Evolutionary conservation across 2,888 invertebrate species (phyloP).

Genomic region (Drosophila conformis): DNA sequence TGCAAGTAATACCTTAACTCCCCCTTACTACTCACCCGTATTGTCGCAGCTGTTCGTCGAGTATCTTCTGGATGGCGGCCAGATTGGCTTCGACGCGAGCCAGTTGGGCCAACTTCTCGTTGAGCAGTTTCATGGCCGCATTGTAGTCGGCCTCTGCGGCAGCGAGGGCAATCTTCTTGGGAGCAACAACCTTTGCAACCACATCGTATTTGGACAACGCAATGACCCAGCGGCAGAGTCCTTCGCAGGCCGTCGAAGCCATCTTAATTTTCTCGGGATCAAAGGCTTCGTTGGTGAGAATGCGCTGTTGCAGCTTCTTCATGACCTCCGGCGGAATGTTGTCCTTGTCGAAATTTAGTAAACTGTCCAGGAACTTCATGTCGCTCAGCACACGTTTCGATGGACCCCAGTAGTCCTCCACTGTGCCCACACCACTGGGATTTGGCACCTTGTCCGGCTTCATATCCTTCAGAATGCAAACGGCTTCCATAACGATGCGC

Average conservation of each 20-base stretch:
- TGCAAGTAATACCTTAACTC: not conserved
- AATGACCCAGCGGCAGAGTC: conserved; percentile 96
- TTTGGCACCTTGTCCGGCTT: conserved; percentile 95
- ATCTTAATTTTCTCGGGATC: conserved; percentile 95
- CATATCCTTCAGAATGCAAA: conserved; percentile 96
- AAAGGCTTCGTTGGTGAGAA: conserved; percentile 93
- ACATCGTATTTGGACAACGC: conserved; percentile 98
- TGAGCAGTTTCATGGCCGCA: conserved; percentile 87
- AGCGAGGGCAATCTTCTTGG: conserved; percentile 95
- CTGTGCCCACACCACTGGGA: conserved; percentile 92
- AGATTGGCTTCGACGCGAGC: conserved; percentile 85
- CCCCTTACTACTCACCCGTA: conserved; percentile 72
- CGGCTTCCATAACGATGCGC: conserved; percentile 96
- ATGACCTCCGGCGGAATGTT: conserved; percentile 94
- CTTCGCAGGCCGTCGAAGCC: conserved; percentile 96
- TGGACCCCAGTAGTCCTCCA: conserved; percentile 97
- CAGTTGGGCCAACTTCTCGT: conserved; percentile 88
- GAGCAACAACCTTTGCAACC: conserved; percentile 95
- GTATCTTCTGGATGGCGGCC: conserved; percentile 87
- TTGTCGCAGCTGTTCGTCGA: conserved; percentile 87
- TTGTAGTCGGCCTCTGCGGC: conserved; percentile 93
- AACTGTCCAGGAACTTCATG: conserved; percentile 94
- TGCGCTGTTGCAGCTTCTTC: conserved; percentile 92
- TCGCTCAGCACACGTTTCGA: conserved; percentile 95
- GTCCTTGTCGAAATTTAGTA: conserved; percentile 95